A percentile compares a stretch with the other conserved stretches of the same genome.
phyloP scores from a whole-genome alignment of 2,113 vertebrate species.

The Mobula hypostoma region DNA sequence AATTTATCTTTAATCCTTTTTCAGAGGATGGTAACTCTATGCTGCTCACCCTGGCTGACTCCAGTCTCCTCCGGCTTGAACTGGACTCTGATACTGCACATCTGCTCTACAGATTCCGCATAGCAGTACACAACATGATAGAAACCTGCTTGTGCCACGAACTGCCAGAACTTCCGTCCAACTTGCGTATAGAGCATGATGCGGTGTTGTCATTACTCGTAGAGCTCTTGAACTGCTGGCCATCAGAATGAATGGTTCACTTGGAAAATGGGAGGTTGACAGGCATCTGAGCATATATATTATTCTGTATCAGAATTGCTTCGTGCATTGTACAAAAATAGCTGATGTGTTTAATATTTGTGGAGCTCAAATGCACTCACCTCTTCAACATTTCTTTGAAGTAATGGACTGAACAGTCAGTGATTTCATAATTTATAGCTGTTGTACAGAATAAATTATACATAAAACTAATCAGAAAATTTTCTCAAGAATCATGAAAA shows the following conservation, averaged over 20 bases:
- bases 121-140: constrained; percentile 80
- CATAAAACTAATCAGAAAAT: constrained; percentile 1
- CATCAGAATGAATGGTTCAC: constrained; percentile 55
- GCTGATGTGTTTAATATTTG: constrained; percentile 1
- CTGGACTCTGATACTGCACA: constrained; percentile 66
- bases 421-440: constrained; percentile 13
- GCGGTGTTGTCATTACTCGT: constrained; percentile 75
- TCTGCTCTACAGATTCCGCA: constrained; percentile 77
- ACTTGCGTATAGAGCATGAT: constrained; percentile 67
- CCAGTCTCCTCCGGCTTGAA: constrained; percentile 72
- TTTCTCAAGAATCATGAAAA: neutral
- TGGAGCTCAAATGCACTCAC: neutral
- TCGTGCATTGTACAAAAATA: constrained; percentile 70
- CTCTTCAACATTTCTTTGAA: neutral
- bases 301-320: constrained; percentile 66
- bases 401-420: neutral
- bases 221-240: constrained; percentile 73
- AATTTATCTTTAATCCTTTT: constrained; percentile 25
- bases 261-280: constrained; percentile 43
- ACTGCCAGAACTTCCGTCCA: constrained; percentile 46
- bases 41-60: constrained; percentile 69
- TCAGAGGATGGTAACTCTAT: constrained; percentile 68
- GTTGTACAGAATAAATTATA: neutral
- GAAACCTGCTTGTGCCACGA: constrained; percentile 70
- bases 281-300: constrained; percentile 51